Evolutionary conservation across 2,888 invertebrate genomes (phyloP).

Genomic region (Drosophila ezoana): DNA sequence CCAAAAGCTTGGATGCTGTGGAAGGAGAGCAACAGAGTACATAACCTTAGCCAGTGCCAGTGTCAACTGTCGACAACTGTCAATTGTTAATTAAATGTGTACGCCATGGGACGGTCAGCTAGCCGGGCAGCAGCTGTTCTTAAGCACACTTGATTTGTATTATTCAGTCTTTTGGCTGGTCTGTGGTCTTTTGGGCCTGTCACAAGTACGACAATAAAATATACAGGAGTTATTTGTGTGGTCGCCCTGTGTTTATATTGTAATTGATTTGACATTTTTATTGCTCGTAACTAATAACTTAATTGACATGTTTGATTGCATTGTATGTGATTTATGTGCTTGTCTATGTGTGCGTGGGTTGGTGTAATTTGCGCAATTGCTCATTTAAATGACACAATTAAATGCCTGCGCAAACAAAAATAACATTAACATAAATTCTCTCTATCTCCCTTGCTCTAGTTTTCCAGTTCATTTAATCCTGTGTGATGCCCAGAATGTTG

Average conservation of each 20-base stretch:
- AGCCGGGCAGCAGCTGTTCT: constrained; percentile 39
- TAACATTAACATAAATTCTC: constrained; percentile 11
- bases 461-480: constrained; percentile 12
- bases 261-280: constrained; percentile 70
- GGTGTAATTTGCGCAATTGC: constrained; percentile 5
- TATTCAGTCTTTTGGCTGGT: constrained; percentile 9
- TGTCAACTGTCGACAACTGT: constrained; percentile 68
- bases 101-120: constrained; percentile 10
- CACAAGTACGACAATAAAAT: constrained; percentile 2
- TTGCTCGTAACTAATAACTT: constrained; percentile 68
- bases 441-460: neutral
- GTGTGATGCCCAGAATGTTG: constrained; percentile 77
- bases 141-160: constrained; percentile 69
- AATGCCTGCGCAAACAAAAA: constrained; percentile 15
- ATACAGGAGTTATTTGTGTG: constrained; percentile 24
- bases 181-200: constrained; percentile 1
- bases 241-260: constrained; percentile 42
- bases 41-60: constrained; percentile 3
- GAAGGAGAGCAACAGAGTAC: neutral
- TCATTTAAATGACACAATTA: constrained; percentile 33
- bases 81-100: constrained; percentile 75
- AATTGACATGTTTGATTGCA: constrained; percentile 62
- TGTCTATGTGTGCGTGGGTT: constrained; percentile 8
- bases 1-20: constrained; percentile 3
- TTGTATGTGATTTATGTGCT: constrained; percentile 19